A percentile compares a stretch with the other conserved stretches of the same genome.
Evolutionary conservation across 1,140 invertebrate genomes (phyloP).

Genomic region (Eupeodes corollae): DNA sequence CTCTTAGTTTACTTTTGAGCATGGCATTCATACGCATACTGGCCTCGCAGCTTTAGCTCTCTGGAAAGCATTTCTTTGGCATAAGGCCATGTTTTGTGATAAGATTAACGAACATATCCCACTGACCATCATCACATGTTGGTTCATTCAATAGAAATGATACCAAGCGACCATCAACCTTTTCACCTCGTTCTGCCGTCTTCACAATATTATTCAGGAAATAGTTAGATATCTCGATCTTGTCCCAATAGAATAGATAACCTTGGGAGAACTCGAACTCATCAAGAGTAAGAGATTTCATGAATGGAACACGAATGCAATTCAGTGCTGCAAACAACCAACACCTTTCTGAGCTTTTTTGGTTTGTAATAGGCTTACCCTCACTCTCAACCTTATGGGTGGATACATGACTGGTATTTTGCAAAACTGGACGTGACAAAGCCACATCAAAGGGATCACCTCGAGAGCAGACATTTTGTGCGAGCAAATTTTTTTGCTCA

Average conservation of each 20-base stretch:
- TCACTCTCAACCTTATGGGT: constrained; percentile 71
- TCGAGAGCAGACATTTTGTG: constrained; percentile 70
- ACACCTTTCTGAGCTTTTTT: constrained; percentile 74
- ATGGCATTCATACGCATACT: constrained; percentile 63
- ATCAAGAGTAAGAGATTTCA: constrained; percentile 71
- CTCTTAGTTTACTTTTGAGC: constrained; percentile 72
- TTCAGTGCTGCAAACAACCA: constrained; percentile 84
- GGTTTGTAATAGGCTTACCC: constrained; percentile 78
- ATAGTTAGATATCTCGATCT: constrained; percentile 78
- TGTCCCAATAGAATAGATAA: constrained; percentile 86
- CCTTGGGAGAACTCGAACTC: constrained; percentile 87
- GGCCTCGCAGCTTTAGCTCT: constrained; percentile 64
- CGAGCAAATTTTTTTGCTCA: constrained; percentile 61
- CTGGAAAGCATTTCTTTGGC: constrained; percentile 78
- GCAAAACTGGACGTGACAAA: constrained; percentile 50
- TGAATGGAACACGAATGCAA: constrained; percentile 71
- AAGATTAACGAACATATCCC: constrained; percentile 83
- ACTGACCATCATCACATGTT: constrained; percentile 77
- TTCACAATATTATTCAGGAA: constrained; percentile 73
- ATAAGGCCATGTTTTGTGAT: constrained; percentile 77
- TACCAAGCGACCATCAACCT: constrained; percentile 63
- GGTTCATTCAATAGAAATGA: constrained; percentile 68
- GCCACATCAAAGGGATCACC: constrained; percentile 68
- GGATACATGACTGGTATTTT: constrained; percentile 62
- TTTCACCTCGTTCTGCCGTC: constrained; percentile 59